phyloP scores from a whole-genome alignment of 1,140 invertebrate genomes.

The Rhyzopertha dominica region DNA sequence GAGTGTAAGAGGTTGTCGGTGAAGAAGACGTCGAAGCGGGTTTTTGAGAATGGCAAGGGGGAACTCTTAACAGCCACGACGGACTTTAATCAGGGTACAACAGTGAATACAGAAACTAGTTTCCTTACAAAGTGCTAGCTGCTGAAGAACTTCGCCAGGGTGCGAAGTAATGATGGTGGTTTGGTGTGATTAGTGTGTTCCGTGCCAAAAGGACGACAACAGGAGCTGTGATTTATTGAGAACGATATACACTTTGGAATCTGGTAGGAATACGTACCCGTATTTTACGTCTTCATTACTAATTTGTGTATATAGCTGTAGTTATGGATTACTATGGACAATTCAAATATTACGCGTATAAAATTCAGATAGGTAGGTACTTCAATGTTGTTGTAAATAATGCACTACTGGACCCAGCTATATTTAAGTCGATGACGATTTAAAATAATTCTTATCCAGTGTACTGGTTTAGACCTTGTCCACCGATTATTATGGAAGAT shows the following conservation, averaged over 20 bases:
- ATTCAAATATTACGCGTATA: too few species aligned
- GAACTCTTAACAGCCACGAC: constrained; percentile 36
- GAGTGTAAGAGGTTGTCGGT: constrained; percentile 21
- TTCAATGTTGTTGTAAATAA: too few species aligned
- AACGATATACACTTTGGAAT: background rate
- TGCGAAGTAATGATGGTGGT: constrained; percentile 1
- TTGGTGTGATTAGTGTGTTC: constrained; percentile 1
- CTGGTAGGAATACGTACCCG: background rate
- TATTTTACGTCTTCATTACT: background rate
- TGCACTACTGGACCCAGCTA: too few species aligned
- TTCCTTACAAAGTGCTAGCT: constrained; percentile 57
- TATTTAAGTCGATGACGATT: too few species aligned
- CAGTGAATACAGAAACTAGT: constrained; percentile 50
- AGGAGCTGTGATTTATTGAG: constrained; percentile 3
- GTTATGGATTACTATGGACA: background rate
- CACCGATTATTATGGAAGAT: too few species aligned
- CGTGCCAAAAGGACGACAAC: background rate
- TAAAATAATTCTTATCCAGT: too few species aligned
- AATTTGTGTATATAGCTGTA: constrained; percentile 6
- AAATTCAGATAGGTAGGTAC: too few species aligned
- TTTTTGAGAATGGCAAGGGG: constrained; percentile 21
- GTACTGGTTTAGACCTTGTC: too few species aligned
- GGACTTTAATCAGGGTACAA: constrained; percentile 39
- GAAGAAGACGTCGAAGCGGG: constrained; percentile 25
- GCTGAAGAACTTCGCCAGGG: constrained; percentile 40